phyloP scores from a whole-genome alignment of 2,113 vertebrate genomes.

The Monarcha castaneiventris region DNA sequence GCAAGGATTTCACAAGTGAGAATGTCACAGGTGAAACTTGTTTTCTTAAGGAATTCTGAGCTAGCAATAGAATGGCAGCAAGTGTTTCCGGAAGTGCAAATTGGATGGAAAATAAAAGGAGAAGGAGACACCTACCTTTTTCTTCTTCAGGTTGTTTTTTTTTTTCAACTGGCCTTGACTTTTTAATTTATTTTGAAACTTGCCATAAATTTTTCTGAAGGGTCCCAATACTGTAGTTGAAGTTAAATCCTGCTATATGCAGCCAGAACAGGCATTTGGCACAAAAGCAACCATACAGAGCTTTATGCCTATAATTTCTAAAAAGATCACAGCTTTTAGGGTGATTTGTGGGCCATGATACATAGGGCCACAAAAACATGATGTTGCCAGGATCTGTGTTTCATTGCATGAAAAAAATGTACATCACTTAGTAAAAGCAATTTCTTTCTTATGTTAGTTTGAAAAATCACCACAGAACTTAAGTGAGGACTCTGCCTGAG shows the following conservation, averaged over 20 bases:
- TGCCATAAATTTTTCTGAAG: not conserved
- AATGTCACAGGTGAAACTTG: conserved; percentile 4
- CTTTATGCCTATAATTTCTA: not conserved
- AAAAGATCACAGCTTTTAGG: not conserved
- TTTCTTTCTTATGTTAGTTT: not conserved
- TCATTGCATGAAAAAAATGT: not conserved
- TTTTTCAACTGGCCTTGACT: not conserved
- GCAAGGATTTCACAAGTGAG: not conserved
- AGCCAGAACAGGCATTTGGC: not conserved
- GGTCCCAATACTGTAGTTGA: not conserved
- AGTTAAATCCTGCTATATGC: not conserved
- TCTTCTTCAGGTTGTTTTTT: not conserved
- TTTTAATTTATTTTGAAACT: not conserved
- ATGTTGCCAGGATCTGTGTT: not conserved
- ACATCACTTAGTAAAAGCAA: not conserved
- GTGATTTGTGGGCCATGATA: not conserved
- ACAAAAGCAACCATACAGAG: not conserved
- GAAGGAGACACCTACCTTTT: not conserved
- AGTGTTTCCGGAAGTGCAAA: not conserved
- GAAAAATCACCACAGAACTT: not conserved
- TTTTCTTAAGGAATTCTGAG: not conserved
- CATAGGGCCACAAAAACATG: not conserved
- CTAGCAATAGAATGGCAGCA: not conserved
- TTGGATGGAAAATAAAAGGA: not conserved
- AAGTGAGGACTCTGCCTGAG: not conserved